Base-by-base conservation (phyloP, 2,888 invertebrate genomes). In the Ectropis crepuscularia region DNA sequence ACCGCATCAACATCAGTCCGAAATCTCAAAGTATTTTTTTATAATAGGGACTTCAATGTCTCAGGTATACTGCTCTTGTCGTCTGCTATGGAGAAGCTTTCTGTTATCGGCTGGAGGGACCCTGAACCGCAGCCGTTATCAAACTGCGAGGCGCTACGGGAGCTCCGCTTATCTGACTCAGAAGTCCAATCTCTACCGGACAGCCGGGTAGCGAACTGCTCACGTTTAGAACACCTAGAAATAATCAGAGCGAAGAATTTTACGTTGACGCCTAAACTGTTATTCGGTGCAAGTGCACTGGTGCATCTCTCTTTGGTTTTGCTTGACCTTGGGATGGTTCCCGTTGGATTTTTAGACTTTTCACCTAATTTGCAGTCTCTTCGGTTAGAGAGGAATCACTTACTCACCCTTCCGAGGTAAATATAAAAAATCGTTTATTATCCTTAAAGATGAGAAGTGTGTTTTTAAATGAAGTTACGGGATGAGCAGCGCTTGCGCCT, bases 321-420 rank as follows among this genome's bases (percentile, higher is more conserved):
- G 8, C 2, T 11, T 4, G 12, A 46, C 6, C 10, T 46, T 2
- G 12, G 12, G 12, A 12, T 12, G 12, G 12, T 46, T 8, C 45
- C 45, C 7, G 45, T 5, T 6, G 16, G 45, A 7, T 12, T 46
- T 6, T 12, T 46, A 0, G 7, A 46, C 12, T 12, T 12, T 8
- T 16, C 45, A 7, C 45, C 45, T 7, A 6, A 6, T 6, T 7
- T 46, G 2, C 12, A 6, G 2, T 7, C 11, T 12, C 7, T 46
- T 6, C 12, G 6, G 12, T 46, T 46, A n/a, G 6, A 12, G 6
- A 12, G 6, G 12, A 46, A 46, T 8, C 6, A 6, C 1, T 46
- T 46, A 6, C 11, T 8, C 11, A 46, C 36, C 10, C 48, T 48
- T 28, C 36, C 48, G n/a, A 48, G 48, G 48, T 48, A 47, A 28